These are phyloP conservation scores for Lasioglossum oenotherae DNA, from an alignment of 2,888 invertebrate genomes.

Conservation along the genomic window DNA sequence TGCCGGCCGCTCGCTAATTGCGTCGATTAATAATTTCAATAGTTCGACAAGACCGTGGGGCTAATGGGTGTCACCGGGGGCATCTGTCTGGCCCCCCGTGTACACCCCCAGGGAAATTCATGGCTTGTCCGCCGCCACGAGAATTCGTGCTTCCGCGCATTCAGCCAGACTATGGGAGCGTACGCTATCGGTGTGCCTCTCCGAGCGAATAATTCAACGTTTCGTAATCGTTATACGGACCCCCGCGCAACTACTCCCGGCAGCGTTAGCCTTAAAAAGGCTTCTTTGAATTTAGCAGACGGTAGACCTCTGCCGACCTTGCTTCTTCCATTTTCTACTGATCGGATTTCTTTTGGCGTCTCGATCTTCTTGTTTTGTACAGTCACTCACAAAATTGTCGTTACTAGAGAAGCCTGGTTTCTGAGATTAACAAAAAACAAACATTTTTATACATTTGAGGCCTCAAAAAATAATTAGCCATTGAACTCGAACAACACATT, in stretches of 20 bases:
- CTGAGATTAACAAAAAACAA: too few species aligned
- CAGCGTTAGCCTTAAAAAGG: background rate
- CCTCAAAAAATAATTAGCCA: too few species aligned
- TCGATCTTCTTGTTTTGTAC: background rate
- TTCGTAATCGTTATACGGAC: constrained; percentile 41
- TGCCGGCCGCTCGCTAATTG: constrained; percentile 69
- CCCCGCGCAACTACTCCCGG: background rate
- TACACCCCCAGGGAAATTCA: constrained; percentile 41
- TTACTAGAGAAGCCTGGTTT: too few species aligned
- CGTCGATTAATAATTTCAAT: constrained; percentile 76
- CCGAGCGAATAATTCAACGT: constrained; percentile 25
- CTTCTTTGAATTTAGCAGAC: background rate
- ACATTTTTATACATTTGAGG: too few species aligned
- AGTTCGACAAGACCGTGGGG: constrained; percentile 64
- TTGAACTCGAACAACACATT: too few species aligned
- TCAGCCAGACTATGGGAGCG: constrained; percentile 48
- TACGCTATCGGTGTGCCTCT: constrained; percentile 29
- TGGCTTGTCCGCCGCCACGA: constrained; percentile 44
- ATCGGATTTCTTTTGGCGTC: background rate
- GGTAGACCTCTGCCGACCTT: background rate
- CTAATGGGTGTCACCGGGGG: constrained; percentile 68
- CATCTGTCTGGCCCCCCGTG: constrained; percentile 29
- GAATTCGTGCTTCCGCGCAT: constrained; percentile 57
- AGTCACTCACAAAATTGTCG: too few species aligned
- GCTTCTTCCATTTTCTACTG: background rate